Evolutionary conservation across 2,888 invertebrate genomes (phyloP), one percentile per base, ranked within the genome.

Genomic region (Melieria crassipennis): DNA sequence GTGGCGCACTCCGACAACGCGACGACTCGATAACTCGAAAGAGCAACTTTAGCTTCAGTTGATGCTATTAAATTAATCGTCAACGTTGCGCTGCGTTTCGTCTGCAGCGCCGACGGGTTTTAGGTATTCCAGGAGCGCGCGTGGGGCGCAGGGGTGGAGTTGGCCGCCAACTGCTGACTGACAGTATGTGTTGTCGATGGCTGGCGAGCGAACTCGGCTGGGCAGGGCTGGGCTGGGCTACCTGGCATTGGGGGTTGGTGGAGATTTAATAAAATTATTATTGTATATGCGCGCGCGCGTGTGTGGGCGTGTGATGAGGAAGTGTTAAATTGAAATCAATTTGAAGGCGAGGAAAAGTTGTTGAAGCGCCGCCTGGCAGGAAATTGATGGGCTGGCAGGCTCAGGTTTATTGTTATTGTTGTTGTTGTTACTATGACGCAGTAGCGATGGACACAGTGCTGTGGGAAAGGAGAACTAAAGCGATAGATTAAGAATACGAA

Each of bases 31-130:
- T 30, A 61, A 61, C 7, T 43, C 11, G 11, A 61, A 62, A 47
- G 62, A 48, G 62, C 65, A 61, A 61, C 46, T n/a, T 45, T 48
- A 66, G 6, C 60, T 65, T 47, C 61, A 70, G 61, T 62, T 66
- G 65, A 56, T 10, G 13, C 56, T 61, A 66, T 71, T 66, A 71
- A 71, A 71, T 71, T 57, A 66, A 71, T 46, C 57, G 64, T 46
- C 30, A 43, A 48, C 30, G 30, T n/a, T 58, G 55, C 57, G 61
- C 43, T 52, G 42, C 67, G 52, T 43, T 67, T 45, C 60, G 61
- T 52, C 30, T 67, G 50, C 60, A 67, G 42, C 52, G 48, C n/a
- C 9, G 45, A 43, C 57, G 48, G 47, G 52, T 43, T 43, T 30
- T 30, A 30, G 30, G 30, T 30, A 30, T 30, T 30, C 30, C 30